Base-by-base conservation (phyloP, 64 coral and sea anemone genomes). In the Astreopora myriophthalma region DNA sequence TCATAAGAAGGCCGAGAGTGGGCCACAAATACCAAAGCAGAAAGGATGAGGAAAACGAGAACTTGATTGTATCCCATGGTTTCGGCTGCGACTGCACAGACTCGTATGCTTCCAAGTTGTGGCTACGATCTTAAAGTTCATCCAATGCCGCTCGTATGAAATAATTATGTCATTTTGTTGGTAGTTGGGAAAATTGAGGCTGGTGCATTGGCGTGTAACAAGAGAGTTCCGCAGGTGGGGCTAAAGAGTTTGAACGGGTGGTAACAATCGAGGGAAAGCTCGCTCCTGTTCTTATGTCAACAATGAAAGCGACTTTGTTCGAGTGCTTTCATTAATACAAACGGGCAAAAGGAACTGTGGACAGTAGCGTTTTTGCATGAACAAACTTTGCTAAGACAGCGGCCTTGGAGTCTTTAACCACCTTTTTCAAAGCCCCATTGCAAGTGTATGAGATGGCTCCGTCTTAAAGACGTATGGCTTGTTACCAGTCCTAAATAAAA, bases 101-200 rank as follows among this genome's bases (percentile, higher is more conserved):
- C 8, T 31, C 22, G 16, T 61, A 8, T 35, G 29, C 11, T 22
- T 24, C 52, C 32, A 37, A 64, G 57, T 38, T 36, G 17, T 2
- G 16, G 9, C 20, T 34, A 12, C 7, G 34, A 25, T 25, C 9
- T 23, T 64, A 35, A 19, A 73, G 12, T 22, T 36, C 17, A 73
- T 16, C 37, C 13, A 37, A 38, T 22, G 70, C 32, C 14, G 33
- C 24, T 64, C 20, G 9, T n/a, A 83, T 83, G n/a, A 83, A 83
- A 64, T 83, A 83, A 83, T 83, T 64, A 83, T 83, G 57, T 64
- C 55, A 35, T 64, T 35, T 36, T 51, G 26, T 32, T 31, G 77
- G 51, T 81, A 52, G 27, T 7, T 33, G 77, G 51, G 19, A 19
- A 33, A n/a, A 11, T 8, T 64, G 61, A 8, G 0, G 7, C 6